Evolutionary conservation across 1,140 invertebrate species (phyloP).

Genomic region (Mylabris phalerata): DNA sequence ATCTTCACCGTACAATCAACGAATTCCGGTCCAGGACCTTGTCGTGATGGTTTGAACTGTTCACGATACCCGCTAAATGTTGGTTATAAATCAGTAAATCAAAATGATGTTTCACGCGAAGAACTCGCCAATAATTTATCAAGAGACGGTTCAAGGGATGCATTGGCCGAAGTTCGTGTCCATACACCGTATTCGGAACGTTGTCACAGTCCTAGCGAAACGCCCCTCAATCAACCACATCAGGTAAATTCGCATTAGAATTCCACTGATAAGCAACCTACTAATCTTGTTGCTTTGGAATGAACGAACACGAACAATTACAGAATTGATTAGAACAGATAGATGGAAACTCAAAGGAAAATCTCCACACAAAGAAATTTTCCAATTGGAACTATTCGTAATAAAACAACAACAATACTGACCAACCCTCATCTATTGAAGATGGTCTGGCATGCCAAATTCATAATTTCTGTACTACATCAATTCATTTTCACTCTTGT

Average conservation of each 20-base stretch:
- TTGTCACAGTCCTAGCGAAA: constrained; percentile 6
- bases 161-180: constrained; percentile 36
- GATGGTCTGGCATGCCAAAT: no score
- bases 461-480: no score
- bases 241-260: background rate
- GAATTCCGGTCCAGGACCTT: constrained; percentile 31
- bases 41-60: constrained; percentile 31
- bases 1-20: constrained; percentile 37
- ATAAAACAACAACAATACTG: no score
- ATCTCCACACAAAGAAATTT: no score
- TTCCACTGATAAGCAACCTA: no score
- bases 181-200: constrained; percentile 27
- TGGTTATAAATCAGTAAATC: constrained; percentile 11
- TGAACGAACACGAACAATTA: no score
- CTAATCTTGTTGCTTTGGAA: no score
- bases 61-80: constrained; percentile 8
- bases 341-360: no score
- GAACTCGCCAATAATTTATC: constrained; percentile 31
- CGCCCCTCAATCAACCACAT: constrained; percentile 3
- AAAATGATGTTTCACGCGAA: constrained; percentile 25
- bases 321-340: no score
- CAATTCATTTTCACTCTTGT: no score
- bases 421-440: no score
- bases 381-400: no score
- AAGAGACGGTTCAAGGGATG: constrained; percentile 37